Percentiles rank a stretch among this genome's conserved stretches.
Conservation (phyloP, 2,113 vertebrate species). For the Archocentrus centrarchus region DNA sequence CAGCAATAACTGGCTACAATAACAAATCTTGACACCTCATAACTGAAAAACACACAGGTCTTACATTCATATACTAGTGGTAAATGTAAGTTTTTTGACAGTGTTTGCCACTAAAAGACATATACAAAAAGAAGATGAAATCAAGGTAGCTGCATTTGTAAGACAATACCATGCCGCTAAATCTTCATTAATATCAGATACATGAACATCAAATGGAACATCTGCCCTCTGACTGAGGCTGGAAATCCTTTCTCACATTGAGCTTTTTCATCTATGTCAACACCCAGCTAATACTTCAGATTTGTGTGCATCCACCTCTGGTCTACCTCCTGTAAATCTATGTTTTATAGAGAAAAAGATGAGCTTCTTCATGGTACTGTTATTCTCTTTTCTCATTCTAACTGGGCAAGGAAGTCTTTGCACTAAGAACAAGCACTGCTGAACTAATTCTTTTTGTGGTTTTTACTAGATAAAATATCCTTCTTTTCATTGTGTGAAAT, state of each 20-base stretch:
- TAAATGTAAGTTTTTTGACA: neutral
- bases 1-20: neutral
- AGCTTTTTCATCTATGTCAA: neutral
- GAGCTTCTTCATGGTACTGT: neutral
- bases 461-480: neutral
- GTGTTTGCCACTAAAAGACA: neutral
- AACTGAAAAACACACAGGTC: neutral
- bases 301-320: conserved; percentile 16
- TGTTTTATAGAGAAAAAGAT: neutral
- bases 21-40: neutral
- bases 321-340: conserved; percentile 21
- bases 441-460: neutral
- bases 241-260: neutral
- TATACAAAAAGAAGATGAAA: neutral
- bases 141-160: neutral
- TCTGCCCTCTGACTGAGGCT: neutral
- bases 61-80: neutral
- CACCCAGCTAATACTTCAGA: neutral
- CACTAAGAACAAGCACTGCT: neutral
- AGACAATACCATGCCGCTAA: too few species aligned
- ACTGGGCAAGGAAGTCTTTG: neutral
- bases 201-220: conserved; percentile 6
- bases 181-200: neutral
- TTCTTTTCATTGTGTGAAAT: neutral
- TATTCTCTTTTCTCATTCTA: neutral